Conservation (phyloP, 2,113 vertebrate genomes). For the Nothocercus nigrocapillus region DNA sequence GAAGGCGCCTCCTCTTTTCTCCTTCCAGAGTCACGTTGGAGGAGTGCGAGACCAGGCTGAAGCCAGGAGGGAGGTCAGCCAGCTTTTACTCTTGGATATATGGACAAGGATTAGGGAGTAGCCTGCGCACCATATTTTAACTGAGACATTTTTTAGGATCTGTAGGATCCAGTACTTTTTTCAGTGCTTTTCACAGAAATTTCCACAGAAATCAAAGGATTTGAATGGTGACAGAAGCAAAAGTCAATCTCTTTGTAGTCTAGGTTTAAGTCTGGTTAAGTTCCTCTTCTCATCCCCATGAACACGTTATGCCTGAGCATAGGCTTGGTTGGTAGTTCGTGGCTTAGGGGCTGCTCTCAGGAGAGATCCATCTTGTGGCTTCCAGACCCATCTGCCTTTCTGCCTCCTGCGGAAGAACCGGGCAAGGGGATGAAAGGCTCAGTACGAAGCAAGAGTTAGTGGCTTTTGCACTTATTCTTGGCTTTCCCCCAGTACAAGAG, state of each 20-base stretch:
- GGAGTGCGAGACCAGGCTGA: neutral
- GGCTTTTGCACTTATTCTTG: rapidly evolving
- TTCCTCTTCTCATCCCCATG: neutral
- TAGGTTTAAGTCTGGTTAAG: neutral
- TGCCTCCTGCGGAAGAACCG: neutral
- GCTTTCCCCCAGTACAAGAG: neutral
- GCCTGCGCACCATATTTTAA: neutral
- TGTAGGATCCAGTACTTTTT: neutral
- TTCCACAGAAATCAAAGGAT: neutral
- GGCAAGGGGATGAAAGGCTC: neutral
- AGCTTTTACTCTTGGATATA: neutral
- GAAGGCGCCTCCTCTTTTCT: neutral
- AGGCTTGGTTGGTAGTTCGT: neutral
- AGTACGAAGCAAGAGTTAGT: neutral
- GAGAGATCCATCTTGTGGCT: neutral
- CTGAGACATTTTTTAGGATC: neutral
- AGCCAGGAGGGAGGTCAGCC: neutral
- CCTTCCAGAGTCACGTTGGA: neutral
- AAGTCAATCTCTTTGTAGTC: neutral
- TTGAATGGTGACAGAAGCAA: neutral
- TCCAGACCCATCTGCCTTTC: neutral
- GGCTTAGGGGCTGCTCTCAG: neutral
- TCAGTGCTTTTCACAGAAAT: neutral
- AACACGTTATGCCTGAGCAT: neutral
- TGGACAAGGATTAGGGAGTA: neutral